phyloP scores from a whole-genome alignment of 2,797 vertebrate genomes.

The Dipus sagitta region DNA sequence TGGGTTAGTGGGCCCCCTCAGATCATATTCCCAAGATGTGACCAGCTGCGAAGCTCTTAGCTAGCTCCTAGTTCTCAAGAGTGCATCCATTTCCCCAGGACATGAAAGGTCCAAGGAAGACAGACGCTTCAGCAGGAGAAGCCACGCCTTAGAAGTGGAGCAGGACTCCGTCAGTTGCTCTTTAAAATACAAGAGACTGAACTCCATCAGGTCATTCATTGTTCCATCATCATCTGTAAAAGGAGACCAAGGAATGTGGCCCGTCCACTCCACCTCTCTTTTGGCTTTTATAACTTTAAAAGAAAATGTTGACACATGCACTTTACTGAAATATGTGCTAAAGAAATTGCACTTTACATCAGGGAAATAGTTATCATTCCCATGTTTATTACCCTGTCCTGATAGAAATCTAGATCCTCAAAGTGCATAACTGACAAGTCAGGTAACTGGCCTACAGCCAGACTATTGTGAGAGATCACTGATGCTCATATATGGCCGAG shows the following conservation, averaged over 20 bases:
- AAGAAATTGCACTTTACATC: background rate
- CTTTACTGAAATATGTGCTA: background rate
- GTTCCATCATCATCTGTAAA: background rate
- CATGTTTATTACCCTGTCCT: background rate
- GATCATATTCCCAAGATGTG: background rate
- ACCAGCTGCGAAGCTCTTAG: background rate
- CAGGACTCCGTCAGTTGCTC: background rate
- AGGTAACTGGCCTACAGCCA: background rate
- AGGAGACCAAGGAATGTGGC: background rate
- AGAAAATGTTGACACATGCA: background rate
- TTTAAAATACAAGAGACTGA: background rate
- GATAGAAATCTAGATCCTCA: background rate
- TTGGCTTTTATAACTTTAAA: background rate
- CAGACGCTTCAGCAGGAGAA: background rate
- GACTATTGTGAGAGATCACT: background rate
- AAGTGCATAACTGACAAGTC: background rate
- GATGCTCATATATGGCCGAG: background rate
- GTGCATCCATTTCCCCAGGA: background rate
- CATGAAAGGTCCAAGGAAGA: background rate
- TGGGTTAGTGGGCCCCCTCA: background rate
- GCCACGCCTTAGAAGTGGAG: background rate
- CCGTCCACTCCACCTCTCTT: background rate
- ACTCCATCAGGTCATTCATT: background rate
- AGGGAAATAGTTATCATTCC: constrained; percentile 21
- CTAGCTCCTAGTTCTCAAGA: background rate